Evolutionary conservation across 2,888 invertebrate species (phyloP).

Genomic region (Phytoseiulus persimilis): DNA sequence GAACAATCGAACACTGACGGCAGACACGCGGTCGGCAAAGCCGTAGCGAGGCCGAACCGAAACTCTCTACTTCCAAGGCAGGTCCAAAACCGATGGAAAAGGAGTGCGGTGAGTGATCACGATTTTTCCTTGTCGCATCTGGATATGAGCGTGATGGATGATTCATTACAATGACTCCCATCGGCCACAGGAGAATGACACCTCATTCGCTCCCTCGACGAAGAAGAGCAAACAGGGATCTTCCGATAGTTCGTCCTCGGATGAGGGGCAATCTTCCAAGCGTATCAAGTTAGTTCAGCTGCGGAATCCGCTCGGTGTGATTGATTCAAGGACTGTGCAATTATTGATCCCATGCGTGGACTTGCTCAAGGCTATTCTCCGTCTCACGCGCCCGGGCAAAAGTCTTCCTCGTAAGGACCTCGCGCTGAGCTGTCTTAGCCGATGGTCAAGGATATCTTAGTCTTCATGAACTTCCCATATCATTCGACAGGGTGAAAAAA

Average conservation of each 20-base stretch:
- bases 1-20: background rate
- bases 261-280: background rate
- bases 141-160: background rate
- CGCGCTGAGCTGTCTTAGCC: too few relatives aligned
- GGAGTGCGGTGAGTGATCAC: background rate
- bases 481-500: background rate
- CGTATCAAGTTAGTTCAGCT: background rate
- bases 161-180: background rate
- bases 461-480: background rate
- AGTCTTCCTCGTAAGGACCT: too few relatives aligned
- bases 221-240: background rate
- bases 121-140: too few relatives aligned
- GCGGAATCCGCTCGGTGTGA: too few relatives aligned
- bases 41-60: background rate
- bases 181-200: background rate
- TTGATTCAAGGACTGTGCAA: too few relatives aligned
- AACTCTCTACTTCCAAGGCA: background rate
- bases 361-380: too few relatives aligned
- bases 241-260: background rate
- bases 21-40: background rate
- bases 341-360: too few relatives aligned
- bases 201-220: background rate
- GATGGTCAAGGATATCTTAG: too few relatives aligned
- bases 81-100: background rate
- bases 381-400: too few relatives aligned